Percentiles rank a stretch among this genome's conserved stretches.
Conservation (phyloP, 2,888 invertebrate species). For the Craniophora ligustri region DNA sequence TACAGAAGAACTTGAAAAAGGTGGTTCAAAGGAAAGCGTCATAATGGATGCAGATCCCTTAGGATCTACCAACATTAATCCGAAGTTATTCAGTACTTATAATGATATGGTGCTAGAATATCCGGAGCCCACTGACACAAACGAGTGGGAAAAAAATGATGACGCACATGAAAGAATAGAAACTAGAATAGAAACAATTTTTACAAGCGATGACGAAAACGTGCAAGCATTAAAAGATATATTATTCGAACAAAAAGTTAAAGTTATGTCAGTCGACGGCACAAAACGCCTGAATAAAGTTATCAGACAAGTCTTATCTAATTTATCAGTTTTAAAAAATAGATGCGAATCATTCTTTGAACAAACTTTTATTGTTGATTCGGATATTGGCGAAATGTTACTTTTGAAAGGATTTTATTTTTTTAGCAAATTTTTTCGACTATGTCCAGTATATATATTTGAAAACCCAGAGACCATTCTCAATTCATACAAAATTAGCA, state of each 20-base stretch:
- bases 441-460: constrained; percentile 90
- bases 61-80: constrained; percentile 71
- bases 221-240: constrained; percentile 74
- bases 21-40: constrained; percentile 70
- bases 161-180: constrained; percentile 82
- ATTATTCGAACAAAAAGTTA: constrained; percentile 79
- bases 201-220: constrained; percentile 80
- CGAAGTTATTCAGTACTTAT: constrained; percentile 70
- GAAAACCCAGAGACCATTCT: constrained; percentile 81
- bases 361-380: constrained; percentile 84
- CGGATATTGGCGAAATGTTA: constrained; percentile 88
- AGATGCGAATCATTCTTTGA: constrained; percentile 87
- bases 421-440: constrained; percentile 89
- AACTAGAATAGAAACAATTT: constrained; percentile 77
- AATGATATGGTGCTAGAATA: constrained; percentile 76
- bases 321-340: constrained; percentile 72
- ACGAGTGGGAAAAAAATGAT: constrained; percentile 83
- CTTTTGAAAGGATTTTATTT: constrained; percentile 89
- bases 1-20: constrained; percentile 44
- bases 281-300: constrained; percentile 73
- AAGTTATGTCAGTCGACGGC: constrained; percentile 77
- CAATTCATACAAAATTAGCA: constrained; percentile 82
- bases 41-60: constrained; percentile 82
- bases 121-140: constrained; percentile 83
- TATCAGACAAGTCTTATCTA: constrained; percentile 62